These are phyloP conservation scores for Stomorhina lunata DNA, from an alignment of 2,888 invertebrate species.

Conservation along the genomic window DNA sequence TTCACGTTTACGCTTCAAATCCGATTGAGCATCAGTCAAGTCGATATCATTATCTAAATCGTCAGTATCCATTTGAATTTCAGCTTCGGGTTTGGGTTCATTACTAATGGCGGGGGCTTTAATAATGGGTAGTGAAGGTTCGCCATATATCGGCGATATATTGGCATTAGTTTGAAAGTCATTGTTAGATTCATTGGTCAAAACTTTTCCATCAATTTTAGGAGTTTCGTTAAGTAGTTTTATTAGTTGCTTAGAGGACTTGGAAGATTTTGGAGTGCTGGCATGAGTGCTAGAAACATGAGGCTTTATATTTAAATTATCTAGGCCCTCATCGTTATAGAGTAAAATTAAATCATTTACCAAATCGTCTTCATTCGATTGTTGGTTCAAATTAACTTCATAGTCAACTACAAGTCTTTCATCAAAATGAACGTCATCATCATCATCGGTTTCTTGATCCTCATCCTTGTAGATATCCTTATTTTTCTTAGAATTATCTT, in stretches of 20 bases:
- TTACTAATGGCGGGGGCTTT: conserved; percentile 38
- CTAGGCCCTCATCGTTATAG: conserved; percentile 48
- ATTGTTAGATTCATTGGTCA: conserved; percentile 64
- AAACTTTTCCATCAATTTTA: conserved; percentile 63
- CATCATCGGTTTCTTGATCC: conserved; percentile 37
- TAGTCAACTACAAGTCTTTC: conserved; percentile 73
- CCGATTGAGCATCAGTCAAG: conserved; percentile 76
- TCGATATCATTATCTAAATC: conserved; percentile 67
- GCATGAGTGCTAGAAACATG: conserved; percentile 46
- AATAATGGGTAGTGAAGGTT: conserved; percentile 31
- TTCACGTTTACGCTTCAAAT: conserved; percentile 78
- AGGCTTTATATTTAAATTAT: not conserved
- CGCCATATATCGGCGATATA: conserved; percentile 77
- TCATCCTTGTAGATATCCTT: not conserved
- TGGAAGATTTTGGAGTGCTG: conserved; percentile 68
- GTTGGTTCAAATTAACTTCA: conserved; percentile 57
- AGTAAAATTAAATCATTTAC: conserved; percentile 59
- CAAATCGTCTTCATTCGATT: conserved; percentile 47
- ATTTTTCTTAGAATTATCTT: not conserved
- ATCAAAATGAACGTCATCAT: conserved; percentile 72
- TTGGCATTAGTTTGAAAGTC: conserved; percentile 72
- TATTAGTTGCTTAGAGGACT: not conserved
- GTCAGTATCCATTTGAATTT: conserved; percentile 52
- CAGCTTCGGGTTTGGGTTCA: not conserved
- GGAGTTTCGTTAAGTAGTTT: conserved; percentile 15